Conservation (phyloP, 1,140 invertebrate species). For the Ruditapes philippinarum region DNA sequence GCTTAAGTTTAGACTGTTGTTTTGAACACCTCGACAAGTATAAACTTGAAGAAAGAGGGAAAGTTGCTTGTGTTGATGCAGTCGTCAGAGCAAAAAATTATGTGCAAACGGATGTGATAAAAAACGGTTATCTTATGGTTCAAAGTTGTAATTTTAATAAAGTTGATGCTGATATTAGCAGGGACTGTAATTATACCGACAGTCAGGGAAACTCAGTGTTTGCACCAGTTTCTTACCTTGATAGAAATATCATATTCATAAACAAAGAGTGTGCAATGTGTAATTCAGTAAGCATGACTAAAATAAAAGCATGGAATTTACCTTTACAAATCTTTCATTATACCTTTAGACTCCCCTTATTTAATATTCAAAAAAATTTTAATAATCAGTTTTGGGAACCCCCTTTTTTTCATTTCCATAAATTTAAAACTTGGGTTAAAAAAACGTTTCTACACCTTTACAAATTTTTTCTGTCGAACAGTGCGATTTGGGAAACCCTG, state of each 20-base stretch:
- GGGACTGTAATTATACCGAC: neutral
- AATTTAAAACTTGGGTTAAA: neutral
- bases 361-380: neutral
- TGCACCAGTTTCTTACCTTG: neutral
- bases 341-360: neutral
- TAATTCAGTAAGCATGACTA: neutral
- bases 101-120: neutral
- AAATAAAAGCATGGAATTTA: neutral
- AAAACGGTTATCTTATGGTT: neutral
- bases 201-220: neutral
- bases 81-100: neutral
- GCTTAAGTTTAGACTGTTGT: neutral
- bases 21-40: neutral
- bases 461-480: too few relatives aligned
- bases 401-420: neutral
- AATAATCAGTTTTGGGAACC: neutral
- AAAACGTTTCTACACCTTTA: too few relatives aligned
- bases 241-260: neutral
- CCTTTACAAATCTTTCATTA: neutral
- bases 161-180: neutral
- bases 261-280: neutral
- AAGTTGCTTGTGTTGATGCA: neutral
- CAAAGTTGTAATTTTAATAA: neutral
- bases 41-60: neutral
- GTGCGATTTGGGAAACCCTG: too few relatives aligned